Percentiles rank a stretch among this genome's conserved stretches.
These are phyloP conservation scores for Spilogale gracilis DNA, from an alignment of 2,113 vertebrate genomes.

Conservation along the genomic window DNA sequence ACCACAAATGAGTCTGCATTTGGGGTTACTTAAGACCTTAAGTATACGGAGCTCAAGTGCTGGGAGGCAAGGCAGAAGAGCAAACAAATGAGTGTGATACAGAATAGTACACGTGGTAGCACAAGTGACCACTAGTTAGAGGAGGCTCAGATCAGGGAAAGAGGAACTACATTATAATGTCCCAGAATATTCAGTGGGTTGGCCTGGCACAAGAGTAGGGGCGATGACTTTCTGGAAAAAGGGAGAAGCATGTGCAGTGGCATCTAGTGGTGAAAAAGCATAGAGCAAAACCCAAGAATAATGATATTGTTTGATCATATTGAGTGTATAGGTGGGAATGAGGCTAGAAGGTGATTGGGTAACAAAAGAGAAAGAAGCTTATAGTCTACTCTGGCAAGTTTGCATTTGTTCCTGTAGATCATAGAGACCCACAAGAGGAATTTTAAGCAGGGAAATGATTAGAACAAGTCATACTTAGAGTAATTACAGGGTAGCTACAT, in stretches of 20 bases:
- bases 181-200: neutral
- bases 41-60: neutral
- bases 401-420: neutral
- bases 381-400: neutral
- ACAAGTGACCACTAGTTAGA: neutral
- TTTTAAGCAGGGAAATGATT: neutral
- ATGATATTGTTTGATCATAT: neutral
- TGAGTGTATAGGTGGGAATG: neutral
- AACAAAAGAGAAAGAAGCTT: neutral
- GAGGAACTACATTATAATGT: neutral
- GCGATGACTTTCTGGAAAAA: neutral
- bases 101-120: neutral
- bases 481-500: neutral
- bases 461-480: neutral
- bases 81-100: neutral
- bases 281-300: neutral
- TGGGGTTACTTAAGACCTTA: neutral
- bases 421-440: neutral
- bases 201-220: too few relatives aligned
- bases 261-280: constrained; percentile 7
- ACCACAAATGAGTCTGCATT: neutral
- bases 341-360: neutral
- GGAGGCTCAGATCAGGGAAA: neutral
- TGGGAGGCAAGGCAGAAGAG: neutral
- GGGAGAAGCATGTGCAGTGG: neutral